Evolutionary conservation across 2,888 invertebrate genomes (phyloP).

Genomic region (Napeogenes sylphis): DNA sequence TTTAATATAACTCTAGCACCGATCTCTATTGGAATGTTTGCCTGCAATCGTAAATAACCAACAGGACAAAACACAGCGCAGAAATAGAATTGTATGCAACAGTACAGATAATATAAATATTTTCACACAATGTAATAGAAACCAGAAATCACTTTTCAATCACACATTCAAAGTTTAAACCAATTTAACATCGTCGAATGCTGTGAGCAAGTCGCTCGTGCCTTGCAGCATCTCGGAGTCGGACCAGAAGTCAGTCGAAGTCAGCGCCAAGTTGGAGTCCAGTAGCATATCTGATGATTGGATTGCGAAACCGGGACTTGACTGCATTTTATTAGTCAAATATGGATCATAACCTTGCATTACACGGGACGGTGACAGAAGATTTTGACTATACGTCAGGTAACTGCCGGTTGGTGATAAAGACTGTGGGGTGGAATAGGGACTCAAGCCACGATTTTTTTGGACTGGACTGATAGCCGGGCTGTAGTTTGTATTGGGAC

Average conservation of each 20-base stretch:
- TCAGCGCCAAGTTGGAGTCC: constrained; percentile 49
- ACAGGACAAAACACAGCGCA: neutral
- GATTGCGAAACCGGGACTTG: constrained; percentile 55
- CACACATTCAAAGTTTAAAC: constrained; percentile 36
- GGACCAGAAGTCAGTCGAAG: constrained; percentile 59
- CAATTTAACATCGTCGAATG: constrained; percentile 68
- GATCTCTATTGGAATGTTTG: constrained; percentile 45
- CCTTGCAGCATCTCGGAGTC: constrained; percentile 61
- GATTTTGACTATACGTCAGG: constrained; percentile 52
- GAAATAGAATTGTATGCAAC: constrained; percentile 33
- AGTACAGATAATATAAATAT: constrained; percentile 18
- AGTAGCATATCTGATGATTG: constrained; percentile 53
- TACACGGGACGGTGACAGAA: constrained; percentile 51
- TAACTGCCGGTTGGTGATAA: constrained; percentile 60
- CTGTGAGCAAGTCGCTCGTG: constrained; percentile 58
- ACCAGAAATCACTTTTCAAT: constrained; percentile 30
- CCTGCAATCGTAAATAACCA: constrained; percentile 8
- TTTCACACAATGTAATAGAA: constrained; percentile 27
- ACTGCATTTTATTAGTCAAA: constrained; percentile 62
- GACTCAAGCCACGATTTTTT: constrained; percentile 56
- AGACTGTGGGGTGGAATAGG: constrained; percentile 63
- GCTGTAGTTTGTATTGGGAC: constrained; percentile 56
- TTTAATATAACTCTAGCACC: constrained; percentile 29
- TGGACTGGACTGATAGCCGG: constrained; percentile 63
- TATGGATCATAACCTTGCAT: constrained; percentile 65